Conservation (phyloP, 1,140 invertebrate genomes). For the Lithobius niger region DNA sequence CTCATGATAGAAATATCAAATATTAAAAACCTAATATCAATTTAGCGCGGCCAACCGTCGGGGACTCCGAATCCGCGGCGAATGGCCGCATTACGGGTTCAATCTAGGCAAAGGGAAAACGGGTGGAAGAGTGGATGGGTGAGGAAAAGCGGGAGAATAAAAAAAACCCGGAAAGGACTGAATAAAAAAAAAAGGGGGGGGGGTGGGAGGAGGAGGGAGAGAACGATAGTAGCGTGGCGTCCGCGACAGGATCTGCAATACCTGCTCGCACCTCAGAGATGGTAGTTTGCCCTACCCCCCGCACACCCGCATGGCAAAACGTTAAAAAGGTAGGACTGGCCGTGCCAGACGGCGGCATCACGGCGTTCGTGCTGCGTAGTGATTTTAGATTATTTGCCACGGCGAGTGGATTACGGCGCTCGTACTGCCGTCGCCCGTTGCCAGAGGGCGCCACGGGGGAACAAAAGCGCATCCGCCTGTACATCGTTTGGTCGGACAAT, state of each 20-base stretch:
- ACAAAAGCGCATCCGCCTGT: too few species aligned
- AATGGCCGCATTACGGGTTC: not conserved
- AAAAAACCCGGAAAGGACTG: too few species aligned
- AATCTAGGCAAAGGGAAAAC: too few species aligned
- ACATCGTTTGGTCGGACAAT: not conserved
- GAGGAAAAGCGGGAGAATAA: too few species aligned
- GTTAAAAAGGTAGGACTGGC: too few species aligned
- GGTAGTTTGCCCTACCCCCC: too few species aligned
- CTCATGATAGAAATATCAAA: conserved; percentile 13
- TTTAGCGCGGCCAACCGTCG: not conserved
- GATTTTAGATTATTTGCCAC: conserved; percentile 8
- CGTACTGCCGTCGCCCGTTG: too few species aligned
- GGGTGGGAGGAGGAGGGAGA: not conserved
- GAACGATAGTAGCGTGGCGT: not conserved
- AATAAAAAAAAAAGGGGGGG: not conserved
- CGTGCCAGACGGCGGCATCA: not conserved
- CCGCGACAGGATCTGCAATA: too few species aligned
- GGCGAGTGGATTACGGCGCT: not conserved
- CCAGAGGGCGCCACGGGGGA: not conserved
- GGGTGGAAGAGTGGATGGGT: too few species aligned
- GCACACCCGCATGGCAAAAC: too few species aligned
- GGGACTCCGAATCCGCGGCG: not conserved
- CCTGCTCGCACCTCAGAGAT: too few species aligned
- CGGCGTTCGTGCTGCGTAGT: not conserved
- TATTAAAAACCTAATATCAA: conserved; percentile 15